Base-by-base conservation (phyloP, 2,797 vertebrate genomes). In the Tolypeutes matacus region DNA sequence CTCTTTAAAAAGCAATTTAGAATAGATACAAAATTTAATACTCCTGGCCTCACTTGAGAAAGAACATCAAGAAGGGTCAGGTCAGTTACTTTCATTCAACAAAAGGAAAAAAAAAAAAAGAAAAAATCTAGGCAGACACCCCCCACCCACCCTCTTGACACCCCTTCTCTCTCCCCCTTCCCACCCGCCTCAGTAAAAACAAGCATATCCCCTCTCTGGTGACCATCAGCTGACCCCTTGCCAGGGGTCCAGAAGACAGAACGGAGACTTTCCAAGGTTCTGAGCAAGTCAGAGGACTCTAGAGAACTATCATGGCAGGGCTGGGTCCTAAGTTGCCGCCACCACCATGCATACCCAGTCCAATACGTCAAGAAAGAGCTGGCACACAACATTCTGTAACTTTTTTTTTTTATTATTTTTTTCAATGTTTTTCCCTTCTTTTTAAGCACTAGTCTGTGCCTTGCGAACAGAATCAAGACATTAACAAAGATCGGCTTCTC, bases 401-500 rank as follows among this genome's bases (percentile, higher is more conserved):
- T 97, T 97, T 98, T 97, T 97, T 97, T 97, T 98, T n/a, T n/a
- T 98, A 97, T 97, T 98, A 95, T 98, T 98, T 98, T 98, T 98
- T 98, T 98, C 96, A 97, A 95, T 98, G 0, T 98, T 98, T 97
- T 97, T 96, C 95, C 95, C 97, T 97, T 97, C 98, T 98, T 95
- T 98, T 98, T 98, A 99, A 99, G 98, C 99, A 99, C 98, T 97
- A 97, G 97, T 98, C 82, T 98, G 98, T 98, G 98, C 98, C 99
- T 98, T 98, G 98, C 98, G 98, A 98, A 98, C 98, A 98, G 98
- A 99, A 98, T 98, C 98, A 98, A 98, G 98, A 98, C 98, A 98
- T 99, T 98, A 99, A 99, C 98, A 98, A 98, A 98, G 98, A 98
- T 98, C 98, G 98, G 98, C 98, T 98, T 98, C 98, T 98, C 98